Conservation (phyloP, 2,888 invertebrate species). For the Argyresthia goedartella region DNA sequence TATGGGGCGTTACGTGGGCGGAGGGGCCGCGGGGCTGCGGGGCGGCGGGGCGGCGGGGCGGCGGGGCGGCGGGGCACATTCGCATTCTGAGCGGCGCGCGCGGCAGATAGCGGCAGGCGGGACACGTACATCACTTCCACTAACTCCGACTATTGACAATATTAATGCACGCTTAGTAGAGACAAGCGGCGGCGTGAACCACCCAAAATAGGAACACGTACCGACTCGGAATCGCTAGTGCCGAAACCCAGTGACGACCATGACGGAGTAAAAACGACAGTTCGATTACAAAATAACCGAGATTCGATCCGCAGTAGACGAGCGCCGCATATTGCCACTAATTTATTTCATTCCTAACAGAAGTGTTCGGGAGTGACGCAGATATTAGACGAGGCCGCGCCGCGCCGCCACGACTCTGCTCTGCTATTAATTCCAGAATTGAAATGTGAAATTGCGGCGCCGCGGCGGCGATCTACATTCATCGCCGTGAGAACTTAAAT, state of each 20-base stretch:
- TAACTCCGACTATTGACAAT: slow-evolving; percentile 71
- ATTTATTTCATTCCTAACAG: slow-evolving; percentile 64
- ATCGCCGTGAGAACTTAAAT: slow-evolving; percentile 71
- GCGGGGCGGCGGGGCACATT: slow-evolving; percentile 59
- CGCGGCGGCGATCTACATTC: slow-evolving; percentile 66
- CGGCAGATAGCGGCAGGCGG: slow-evolving; percentile 69
- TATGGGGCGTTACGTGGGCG: slow-evolving; percentile 57
- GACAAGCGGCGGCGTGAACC: slow-evolving; percentile 36
- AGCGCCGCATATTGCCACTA: slow-evolving; percentile 37
- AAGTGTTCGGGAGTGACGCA: slow-evolving; percentile 65
- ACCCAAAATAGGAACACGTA: not conserved
- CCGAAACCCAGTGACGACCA: not conserved
- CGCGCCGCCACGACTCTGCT: slow-evolving; percentile 48
- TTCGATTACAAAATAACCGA: not conserved
- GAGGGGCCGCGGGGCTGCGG: slow-evolving; percentile 13
- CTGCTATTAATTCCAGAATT: slow-evolving; percentile 70
- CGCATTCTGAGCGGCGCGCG: slow-evolving; percentile 60
- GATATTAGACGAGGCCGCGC: slow-evolving; percentile 64
- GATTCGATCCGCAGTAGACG: not conserved
- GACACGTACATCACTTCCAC: slow-evolving; percentile 70
- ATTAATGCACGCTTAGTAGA: slow-evolving; percentile 69
- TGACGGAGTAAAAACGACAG: not conserved
- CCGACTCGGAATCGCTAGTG: not conserved
- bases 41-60: slow-evolving; percentile 30
- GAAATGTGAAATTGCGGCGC: slow-evolving; percentile 68